Conservation (phyloP, 2,888 invertebrate genomes). For the Dicranocentrus wangi region DNA sequence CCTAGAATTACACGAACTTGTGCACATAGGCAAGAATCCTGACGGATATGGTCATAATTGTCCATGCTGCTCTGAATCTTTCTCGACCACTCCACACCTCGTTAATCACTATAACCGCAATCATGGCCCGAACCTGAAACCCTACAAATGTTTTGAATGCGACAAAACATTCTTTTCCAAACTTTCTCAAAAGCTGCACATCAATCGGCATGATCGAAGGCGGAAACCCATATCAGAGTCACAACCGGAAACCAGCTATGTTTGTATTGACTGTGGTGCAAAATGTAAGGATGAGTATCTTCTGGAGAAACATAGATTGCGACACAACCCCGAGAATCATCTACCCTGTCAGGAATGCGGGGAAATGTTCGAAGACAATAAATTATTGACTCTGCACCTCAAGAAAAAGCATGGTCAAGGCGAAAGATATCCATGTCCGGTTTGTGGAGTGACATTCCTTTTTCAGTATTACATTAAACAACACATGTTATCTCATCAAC, state of each 20-base stretch:
- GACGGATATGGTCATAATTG: conserved; percentile 12
- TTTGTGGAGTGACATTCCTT: conserved; percentile 10
- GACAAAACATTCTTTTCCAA: not conserved
- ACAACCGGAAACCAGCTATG: not conserved
- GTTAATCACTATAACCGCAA: conserved; percentile 4
- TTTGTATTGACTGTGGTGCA: conserved; percentile 29
- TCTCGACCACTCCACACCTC: not conserved
- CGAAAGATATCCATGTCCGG: conserved; percentile 15
- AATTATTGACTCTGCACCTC: not conserved
- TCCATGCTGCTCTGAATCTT: not conserved
- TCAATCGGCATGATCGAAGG: not conserved
- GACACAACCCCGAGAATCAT: conserved; percentile 14
- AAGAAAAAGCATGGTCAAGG: conserved; percentile 22
- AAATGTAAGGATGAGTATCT: not conserved
- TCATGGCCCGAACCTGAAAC: conserved; percentile 21
- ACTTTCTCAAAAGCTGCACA: not conserved
- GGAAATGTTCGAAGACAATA: not conserved
- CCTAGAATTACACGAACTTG: conserved; percentile 16
- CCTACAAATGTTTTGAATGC: conserved; percentile 23
- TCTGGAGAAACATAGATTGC: not conserved
- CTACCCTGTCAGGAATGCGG: conserved; percentile 10
- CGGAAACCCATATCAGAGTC: too few species aligned
- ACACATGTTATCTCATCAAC: conserved; percentile 6
- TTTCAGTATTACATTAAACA: not conserved
- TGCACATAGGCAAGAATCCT: not conserved